Conservation (phyloP, 2,888 invertebrate species). For the Drosophila cracens region DNA sequence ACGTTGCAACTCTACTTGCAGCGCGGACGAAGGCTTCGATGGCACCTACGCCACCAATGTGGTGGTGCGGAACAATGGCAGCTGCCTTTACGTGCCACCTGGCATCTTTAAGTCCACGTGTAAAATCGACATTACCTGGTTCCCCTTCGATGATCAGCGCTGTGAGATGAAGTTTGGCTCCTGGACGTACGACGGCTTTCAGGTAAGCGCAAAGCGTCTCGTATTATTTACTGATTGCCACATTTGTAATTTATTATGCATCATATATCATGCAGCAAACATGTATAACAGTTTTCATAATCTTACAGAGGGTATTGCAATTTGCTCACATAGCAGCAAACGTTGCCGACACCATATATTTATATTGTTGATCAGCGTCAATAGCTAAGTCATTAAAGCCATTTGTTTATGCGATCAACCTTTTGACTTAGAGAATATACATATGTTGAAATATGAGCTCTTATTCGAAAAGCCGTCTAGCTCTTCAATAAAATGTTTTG, state of each 20-base stretch:
- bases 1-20: constrained; percentile 84
- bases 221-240: not conserved
- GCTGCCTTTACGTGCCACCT: constrained; percentile 98
- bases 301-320: not conserved
- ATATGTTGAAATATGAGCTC: not conserved
- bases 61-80: constrained; percentile 97
- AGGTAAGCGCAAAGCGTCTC: constrained; percentile 86
- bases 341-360: not conserved
- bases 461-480: not conserved
- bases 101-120: constrained; percentile 99
- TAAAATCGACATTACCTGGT: constrained; percentile 99
- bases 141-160: constrained; percentile 99
- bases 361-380: not conserved
- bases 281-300: constrained; percentile 9
- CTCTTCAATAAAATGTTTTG: not conserved
- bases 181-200: constrained; percentile 99
- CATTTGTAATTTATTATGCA: not conserved
- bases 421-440: not conserved
- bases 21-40: constrained; percentile 99
- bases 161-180: constrained; percentile 99
- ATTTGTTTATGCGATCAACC: not conserved
- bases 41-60: constrained; percentile 99
- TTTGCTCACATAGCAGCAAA: not conserved
- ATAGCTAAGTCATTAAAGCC: not conserved
- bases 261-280: constrained; percentile 22